Base-by-base conservation (phyloP, 2,113 vertebrate genomes). In the Triplophysa rosa region DNA sequence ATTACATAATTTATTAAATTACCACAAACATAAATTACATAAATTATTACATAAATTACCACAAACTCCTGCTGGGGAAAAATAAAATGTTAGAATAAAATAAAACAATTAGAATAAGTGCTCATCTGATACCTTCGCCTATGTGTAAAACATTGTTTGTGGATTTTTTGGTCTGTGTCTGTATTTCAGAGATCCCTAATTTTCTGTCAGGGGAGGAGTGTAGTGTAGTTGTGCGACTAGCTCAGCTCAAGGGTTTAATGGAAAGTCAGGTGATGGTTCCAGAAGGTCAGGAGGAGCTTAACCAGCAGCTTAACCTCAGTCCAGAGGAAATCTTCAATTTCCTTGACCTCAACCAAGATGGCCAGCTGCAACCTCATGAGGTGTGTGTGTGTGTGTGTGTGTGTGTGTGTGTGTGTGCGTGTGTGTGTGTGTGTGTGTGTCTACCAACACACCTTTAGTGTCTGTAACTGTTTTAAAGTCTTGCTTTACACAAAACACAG, bases 261-360 rank as follows among this genome's bases (percentile, higher is more conserved):
- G 92, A 93, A 80, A 93, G 92, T 89, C 97, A 98, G 91, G 93
- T 96, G 47, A 92, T 97, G 88, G 93, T 96, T 52, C 95, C 95
- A 0, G 96, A 97, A 4, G 95, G 95, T 72, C 96, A 97, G 17
- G 96, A 98, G 52, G 96, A 98, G 78, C 93, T 95, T 56, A 93
- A 95, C 86, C 95, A 95, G 88, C 92, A 94, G 81, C 92, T 98
- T 8, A 95, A 97, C 86, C 93, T 99, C 85, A 97, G 94, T 87
- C 94, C 95, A 67, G 92, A 95, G 82, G 97, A 99, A 87, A 95
- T 99, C 88, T 99, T 98, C 89, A 97, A 90, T 90, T 94, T 99
- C 45, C 91, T 99, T 56, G 97, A 99, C 83, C 95, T 96, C 88
- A 98, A 98, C 90, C 97, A 91, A 42, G 97, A 99, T 23, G 96